phyloP scores from a whole-genome alignment of 2,888 invertebrate species.

The Brassicogethes aeneus region DNA sequence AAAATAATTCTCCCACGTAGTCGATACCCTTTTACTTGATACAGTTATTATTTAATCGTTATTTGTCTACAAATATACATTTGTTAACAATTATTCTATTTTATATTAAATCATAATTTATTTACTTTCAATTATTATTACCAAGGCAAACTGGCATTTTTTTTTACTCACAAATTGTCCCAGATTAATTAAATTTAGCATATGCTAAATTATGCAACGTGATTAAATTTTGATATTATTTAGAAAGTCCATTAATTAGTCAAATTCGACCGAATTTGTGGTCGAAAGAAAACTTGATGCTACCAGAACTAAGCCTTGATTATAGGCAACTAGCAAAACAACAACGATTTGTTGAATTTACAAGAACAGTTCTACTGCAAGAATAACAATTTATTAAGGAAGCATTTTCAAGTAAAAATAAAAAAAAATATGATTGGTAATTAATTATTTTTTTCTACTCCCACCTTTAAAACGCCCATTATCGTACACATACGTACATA shows the following conservation, averaged over 20 bases:
- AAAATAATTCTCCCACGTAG: constrained; percentile 16
- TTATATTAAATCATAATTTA: constrained; percentile 13
- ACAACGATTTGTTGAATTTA: no score
- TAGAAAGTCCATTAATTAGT: background rate
- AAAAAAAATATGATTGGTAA: no score
- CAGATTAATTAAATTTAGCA: constrained; percentile 7
- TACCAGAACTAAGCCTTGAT: no score
- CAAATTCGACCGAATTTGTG: background rate
- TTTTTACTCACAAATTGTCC: constrained; percentile 9
- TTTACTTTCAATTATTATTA: constrained; percentile 17
- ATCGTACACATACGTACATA: no score
- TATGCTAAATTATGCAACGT: background rate
- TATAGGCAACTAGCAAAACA: no score
- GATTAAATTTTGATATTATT: background rate
- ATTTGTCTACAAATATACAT: constrained; percentile 10
- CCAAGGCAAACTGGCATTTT: constrained; percentile 21
- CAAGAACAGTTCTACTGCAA: no score
- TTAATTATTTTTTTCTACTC: no score
- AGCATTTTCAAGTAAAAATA: no score
- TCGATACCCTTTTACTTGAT: constrained; percentile 12
- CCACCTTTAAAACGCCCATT: no score
- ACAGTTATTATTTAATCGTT: constrained; percentile 10
- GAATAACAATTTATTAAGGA: no score
- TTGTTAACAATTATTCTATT: constrained; percentile 17
- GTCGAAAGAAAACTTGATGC: no score